Base-by-base conservation (phyloP, 1,140 invertebrate species). In the Anoplolepis gracilipes region DNA sequence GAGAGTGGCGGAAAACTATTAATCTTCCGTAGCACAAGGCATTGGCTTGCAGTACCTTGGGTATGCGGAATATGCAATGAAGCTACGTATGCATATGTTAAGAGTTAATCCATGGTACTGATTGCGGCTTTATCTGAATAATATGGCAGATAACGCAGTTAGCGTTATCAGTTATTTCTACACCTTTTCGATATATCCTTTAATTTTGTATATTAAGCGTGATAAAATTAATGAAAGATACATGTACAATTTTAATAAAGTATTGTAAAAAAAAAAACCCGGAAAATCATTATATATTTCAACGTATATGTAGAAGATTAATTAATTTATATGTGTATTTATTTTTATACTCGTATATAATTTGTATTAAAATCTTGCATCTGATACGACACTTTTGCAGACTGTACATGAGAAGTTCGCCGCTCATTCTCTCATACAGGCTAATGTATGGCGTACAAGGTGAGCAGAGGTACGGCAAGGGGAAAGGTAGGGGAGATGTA, bases 361-460 rank as follows among this genome's bases (percentile, higher is more conserved):
- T 10, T 42, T 46, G 11, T 28, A 64, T 36, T 57, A 55, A 81
- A 70, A 49, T 30, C 57, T 11, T 6, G 7, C 25, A n/a, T 39
- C 10, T 25, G 64, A 55, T 11, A 67, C 7, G 25, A 55, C 28
- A 59, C 53, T 59, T 61, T 62, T 8, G 36, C 36, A 59, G 16
- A 61, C 62, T 36, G 55, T 76, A 87, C 61, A 39, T 57, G 65
- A 77, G 46, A 84, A 75, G 61, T 85, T 67, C 13, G 77, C 84
- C 85, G 64, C 42, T 82, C 76, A 46, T 81, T 82, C 87, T 84
- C 87, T 87, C 61, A 81, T 73, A 84, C 75, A 77, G 75, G 59
- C 81, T 85, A 85, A 87, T 85, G 53, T 86, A 81, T 59, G 73
- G 84, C 76, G 53, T 84, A 61, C 65, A 64, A 87, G 61, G 76